phyloP scores from a whole-genome alignment of 2,113 vertebrate genomes.

The Spilogale gracilis region DNA sequence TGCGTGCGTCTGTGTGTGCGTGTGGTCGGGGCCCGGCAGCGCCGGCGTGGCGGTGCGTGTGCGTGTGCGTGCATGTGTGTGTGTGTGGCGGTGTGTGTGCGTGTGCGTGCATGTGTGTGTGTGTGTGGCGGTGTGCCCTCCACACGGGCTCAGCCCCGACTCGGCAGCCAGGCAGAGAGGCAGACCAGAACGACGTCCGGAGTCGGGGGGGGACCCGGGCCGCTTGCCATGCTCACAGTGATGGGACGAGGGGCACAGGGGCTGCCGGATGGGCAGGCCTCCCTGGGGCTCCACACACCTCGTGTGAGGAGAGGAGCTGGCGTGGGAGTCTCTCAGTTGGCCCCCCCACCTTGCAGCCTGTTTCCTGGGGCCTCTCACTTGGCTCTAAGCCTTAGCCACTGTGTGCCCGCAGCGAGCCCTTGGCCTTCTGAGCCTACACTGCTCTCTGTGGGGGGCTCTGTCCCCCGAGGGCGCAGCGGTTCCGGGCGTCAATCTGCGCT shows the following conservation, averaged over 20 bases:
- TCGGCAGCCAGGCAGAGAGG: neutral
- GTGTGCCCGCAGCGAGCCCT: neutral
- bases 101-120: too few species aligned
- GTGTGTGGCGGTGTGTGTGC: too few species aligned
- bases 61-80: too few species aligned
- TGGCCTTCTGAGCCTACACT: neutral
- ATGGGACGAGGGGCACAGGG: rapidly evolving
- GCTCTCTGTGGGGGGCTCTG: too few species aligned
- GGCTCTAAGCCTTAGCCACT: neutral
- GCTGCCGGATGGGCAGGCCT: neutral
- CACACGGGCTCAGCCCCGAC: too few species aligned
- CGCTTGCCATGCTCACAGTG: neutral
- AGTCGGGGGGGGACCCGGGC: rapidly evolving
- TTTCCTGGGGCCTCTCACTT: neutral
- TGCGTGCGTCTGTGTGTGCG: too few species aligned
- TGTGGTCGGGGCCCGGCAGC: too few species aligned
- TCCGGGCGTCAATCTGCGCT: neutral
- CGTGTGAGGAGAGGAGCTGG: neutral
- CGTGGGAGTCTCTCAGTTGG: neutral
- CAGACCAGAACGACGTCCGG: neutral
- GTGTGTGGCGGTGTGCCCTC: too few species aligned
- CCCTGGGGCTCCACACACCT: neutral
- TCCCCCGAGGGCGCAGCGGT: neutral
- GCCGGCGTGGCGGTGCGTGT: too few species aligned
- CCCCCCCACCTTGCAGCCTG: too few species aligned